Evolutionary conservation across 2,113 vertebrate genomes (phyloP).

Genomic region (Microcebus ravelobensis): DNA sequence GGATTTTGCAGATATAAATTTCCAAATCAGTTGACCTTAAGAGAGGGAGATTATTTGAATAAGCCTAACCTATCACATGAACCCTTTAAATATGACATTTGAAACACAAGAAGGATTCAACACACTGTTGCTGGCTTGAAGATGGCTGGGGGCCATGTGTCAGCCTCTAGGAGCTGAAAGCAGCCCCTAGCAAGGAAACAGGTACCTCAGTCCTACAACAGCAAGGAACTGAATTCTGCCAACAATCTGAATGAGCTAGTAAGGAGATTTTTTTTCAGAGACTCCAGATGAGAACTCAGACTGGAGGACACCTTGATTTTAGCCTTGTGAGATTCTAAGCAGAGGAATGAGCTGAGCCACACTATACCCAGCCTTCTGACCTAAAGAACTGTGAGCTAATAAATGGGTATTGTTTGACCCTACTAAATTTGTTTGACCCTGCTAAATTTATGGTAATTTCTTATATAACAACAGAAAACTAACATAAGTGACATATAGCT

Average conservation of each 20-base stretch:
- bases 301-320: conserved; percentile 24
- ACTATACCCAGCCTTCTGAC: neutral
- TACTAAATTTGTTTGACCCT: neutral
- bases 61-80: neutral
- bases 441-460: neutral
- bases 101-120: neutral
- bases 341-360: neutral
- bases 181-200: neutral
- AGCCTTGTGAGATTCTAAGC: neutral
- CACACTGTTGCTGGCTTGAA: neutral
- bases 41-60: conserved; percentile 4
- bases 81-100: conserved; percentile 8
- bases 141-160: neutral
- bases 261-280: neutral
- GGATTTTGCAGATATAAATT: neutral
- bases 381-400: conserved; percentile 17
- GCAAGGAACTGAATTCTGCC: neutral
- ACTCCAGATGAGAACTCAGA: neutral
- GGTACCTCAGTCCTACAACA: neutral
- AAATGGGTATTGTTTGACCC: neutral
- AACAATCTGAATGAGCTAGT: neutral
- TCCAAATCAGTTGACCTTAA: conserved; percentile 12
- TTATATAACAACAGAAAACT: neutral
- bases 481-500: neutral
- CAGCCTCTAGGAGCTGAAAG: neutral